Evolutionary conservation across 2,797 vertebrate genomes (phyloP).

Genomic region (Amniataba percoides): DNA sequence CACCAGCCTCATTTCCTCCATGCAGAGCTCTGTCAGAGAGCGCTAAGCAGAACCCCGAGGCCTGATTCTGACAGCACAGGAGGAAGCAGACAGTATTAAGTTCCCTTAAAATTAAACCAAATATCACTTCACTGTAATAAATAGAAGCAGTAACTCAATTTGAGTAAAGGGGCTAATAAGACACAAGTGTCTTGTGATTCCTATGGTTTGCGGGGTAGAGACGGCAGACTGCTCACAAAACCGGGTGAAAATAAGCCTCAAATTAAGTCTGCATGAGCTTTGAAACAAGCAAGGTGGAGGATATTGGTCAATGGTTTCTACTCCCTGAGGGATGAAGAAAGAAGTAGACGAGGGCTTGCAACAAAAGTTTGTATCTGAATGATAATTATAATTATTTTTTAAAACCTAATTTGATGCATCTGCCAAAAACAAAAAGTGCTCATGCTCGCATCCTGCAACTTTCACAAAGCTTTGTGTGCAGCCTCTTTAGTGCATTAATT

Average conservation of each 20-base stretch:
- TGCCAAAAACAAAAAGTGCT: constrained; percentile 1
- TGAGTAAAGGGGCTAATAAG: constrained; percentile 42
- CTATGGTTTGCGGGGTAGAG: constrained; percentile 23
- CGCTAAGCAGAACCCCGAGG: constrained; percentile 25
- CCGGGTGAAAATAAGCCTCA: not conserved
- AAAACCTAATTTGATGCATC: not conserved
- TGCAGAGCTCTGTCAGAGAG: constrained; percentile 44
- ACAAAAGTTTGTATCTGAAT: constrained; percentile 3
- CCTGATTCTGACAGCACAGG: constrained; percentile 38
- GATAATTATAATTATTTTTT: not conserved
- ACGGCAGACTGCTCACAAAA: constrained; percentile 51
- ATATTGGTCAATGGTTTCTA: no score
- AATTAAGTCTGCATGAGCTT: not conserved
- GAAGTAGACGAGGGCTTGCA: no score
- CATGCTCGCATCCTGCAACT: constrained; percentile 22
- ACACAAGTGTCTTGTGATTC: constrained; percentile 52
- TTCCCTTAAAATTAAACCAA: constrained; percentile 56
- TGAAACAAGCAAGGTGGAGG: not conserved
- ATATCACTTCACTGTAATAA: constrained; percentile 48
- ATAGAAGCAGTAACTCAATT: constrained; percentile 50
- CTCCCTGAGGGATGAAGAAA: no score
- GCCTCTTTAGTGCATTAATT: constrained; percentile 70
- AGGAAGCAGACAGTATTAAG: constrained; percentile 47
- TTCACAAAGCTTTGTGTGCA: constrained; percentile 41
- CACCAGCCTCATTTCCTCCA: constrained; percentile 61